Evolutionary conservation across 2,888 invertebrate genomes (phyloP).

Genomic region (Adelognathus sp.): DNA sequence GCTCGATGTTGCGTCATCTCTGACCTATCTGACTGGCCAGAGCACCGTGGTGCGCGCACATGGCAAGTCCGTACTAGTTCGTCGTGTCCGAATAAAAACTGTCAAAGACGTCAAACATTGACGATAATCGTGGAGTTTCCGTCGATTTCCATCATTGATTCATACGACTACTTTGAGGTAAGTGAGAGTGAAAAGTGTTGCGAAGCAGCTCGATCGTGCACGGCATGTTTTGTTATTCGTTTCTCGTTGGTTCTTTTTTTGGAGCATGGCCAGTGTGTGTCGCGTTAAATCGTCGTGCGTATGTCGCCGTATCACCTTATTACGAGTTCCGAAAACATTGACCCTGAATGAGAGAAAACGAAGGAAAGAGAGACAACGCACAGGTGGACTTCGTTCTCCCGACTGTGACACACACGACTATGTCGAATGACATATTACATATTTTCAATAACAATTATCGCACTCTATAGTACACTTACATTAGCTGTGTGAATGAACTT

Average conservation of each 20-base stretch:
- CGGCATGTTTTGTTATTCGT: constrained; percentile 11
- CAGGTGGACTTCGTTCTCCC: constrained; percentile 34
- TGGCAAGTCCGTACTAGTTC: constrained; percentile 46
- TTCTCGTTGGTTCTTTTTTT: constrained; percentile 2
- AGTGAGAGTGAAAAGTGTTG: constrained; percentile 36
- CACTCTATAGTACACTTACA: not conserved
- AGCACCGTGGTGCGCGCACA: constrained; percentile 55
- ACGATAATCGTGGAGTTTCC: not conserved
- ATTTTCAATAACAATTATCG: not conserved
- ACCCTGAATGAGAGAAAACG: constrained; percentile 46
- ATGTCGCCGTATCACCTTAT: constrained; percentile 29
- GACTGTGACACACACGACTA: constrained; percentile 1
- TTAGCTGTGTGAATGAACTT: not conserved
- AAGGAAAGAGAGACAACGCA: constrained; percentile 25
- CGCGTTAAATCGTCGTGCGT: constrained; percentile 8
- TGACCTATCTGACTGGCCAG: constrained; percentile 63
- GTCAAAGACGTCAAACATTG: constrained; percentile 17
- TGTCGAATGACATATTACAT: not conserved
- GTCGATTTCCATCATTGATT: constrained; percentile 42
- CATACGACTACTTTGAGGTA: constrained; percentile 22
- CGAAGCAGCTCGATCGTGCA: not conserved
- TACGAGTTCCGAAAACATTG: constrained; percentile 65
- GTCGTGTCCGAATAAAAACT: constrained; percentile 11
- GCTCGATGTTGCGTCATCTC: constrained; percentile 68
- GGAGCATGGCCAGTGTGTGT: constrained; percentile 13